These are phyloP conservation scores for Sebastes umbrosus DNA, from an alignment of 2,797 vertebrate species.

Conservation along the genomic window DNA sequence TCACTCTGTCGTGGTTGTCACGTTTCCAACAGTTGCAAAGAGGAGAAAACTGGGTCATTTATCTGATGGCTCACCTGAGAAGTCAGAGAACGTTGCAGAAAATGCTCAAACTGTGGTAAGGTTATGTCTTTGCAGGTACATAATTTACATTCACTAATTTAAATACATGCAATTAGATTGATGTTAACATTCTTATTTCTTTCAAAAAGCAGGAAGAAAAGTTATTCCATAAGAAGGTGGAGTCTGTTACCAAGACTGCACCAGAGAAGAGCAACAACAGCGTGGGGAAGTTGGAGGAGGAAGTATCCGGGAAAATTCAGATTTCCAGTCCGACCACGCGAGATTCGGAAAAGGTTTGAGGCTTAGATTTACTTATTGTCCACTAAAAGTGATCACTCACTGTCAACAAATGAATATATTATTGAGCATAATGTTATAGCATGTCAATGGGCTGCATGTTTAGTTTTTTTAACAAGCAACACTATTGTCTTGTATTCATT, in stretches of 20 bases:
- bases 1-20: neutral
- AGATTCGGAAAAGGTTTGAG: conserved; percentile 84
- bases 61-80: conserved; percentile 49
- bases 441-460: neutral
- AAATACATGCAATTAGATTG: neutral
- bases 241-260: conserved; percentile 45
- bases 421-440: neutral
- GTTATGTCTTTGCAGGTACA: neutral
- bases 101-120: conserved; percentile 50
- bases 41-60: conserved; percentile 73
- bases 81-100: conserved; percentile 51
- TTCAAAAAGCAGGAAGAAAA: conserved; percentile 44
- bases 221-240: conserved; percentile 56
- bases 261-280: conserved; percentile 58
- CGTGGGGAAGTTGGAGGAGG: conserved; percentile 80
- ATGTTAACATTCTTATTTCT: neutral
- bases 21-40: conserved; percentile 65
- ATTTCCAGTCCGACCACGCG: conserved; percentile 80
- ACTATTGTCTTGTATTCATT: neutral
- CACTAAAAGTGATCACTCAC: neutral
- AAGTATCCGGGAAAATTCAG: conserved; percentile 76
- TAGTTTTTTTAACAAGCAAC: neutral
- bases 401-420: neutral
- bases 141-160: neutral
- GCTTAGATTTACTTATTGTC: neutral